Base-by-base conservation (phyloP, 2,888 invertebrate species). In the Netelia virgata region DNA sequence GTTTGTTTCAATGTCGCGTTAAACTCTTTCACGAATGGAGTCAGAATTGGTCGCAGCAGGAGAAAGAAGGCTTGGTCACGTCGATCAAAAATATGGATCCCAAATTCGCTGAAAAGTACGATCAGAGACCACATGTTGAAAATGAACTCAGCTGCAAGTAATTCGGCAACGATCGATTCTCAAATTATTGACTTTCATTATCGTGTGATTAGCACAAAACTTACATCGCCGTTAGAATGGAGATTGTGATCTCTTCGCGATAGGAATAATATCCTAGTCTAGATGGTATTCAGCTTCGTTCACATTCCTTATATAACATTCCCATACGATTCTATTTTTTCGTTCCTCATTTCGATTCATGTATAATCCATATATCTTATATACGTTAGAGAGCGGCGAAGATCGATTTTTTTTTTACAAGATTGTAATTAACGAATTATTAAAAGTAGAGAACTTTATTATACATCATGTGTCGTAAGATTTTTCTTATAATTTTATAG, bases 21-120 rank as follows among this genome's bases (percentile, higher is more conserved):
- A 97, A 98, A 94, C 93, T 98, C 61, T 97, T 97, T 90, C 96
- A 96, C 89, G 97, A 97, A 93, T 98, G 98, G 98, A 96, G 96
- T 89, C 95, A 96, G 16, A 96, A 96, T 88, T 98, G 98, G 98
- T 95, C 96, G 6, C 94, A 95, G 63, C 96, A 96, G 85, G 96
- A 97, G 86, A 96, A 96, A 90, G 96, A 96, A 53, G 95, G 95
- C 87, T 94, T 97, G 47, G 94, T 97, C 53, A 95, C 95, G 78
- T 96, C 96, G 85, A 95, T 97, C 36, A 95, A 96, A 36, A 96
- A 97, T 90, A 95, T 96, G 59, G 97, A 97, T 92, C 92, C 96
- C 0, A 95, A 95, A 79, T 97, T 97, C 90, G 96, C 96, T 1
- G 95, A 95, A 73, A 97, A 97, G 93, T 94, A 93, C 84, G 94